Evolutionary conservation across 2,888 invertebrate species (phyloP), one percentile per base, ranked within the genome.

Genomic region (Acrobasis suavella): DNA sequence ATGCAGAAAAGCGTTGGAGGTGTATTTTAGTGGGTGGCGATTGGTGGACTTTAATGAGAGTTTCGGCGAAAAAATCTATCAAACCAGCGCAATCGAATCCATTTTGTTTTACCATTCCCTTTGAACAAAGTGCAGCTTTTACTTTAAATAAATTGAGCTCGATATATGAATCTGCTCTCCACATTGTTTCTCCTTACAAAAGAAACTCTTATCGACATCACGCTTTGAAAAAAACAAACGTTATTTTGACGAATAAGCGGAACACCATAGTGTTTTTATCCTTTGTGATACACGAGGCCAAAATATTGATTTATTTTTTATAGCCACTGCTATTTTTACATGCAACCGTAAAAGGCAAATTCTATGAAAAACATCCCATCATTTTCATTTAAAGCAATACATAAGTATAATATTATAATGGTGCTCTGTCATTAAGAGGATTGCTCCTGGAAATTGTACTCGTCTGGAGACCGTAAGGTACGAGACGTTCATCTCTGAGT

Each of bases 21-120:
- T 66, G 67, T 62, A 67, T 66, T 71, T 70, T 71, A 70, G 70
- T 72, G 68, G 70, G 60, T 54, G 65, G 50, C 49, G 63, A 51
- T 64, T 12, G 46, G 14, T 3, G n/a, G 46, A n/a, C 68, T 71
- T 70, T 69, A 69, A 67, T 71, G 65, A 72, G 72, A 68, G 64
- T 68, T 71, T 67, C 63, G 72, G 69, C 63, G 63, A 50, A 58
- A 14, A 66, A 69, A 69, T 70, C 67, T 69, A 72, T 69, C 59
- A 59, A 22, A 14, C 0, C 14, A n/a, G 14, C 7, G 14, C 46
- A 10, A 46, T 46, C n/a, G 14, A 46, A 14, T n/a, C 46, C 12
- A 14, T 14, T 42, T 12, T 12, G 3, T 10, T n/a, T n/a, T n/a
- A n/a, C 15, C 56, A 42, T 39, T 55, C 51, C 22, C 12, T 42